Evolutionary conservation across 2,888 invertebrate genomes (phyloP).

Genomic region (Dynastes hyllus): DNA sequence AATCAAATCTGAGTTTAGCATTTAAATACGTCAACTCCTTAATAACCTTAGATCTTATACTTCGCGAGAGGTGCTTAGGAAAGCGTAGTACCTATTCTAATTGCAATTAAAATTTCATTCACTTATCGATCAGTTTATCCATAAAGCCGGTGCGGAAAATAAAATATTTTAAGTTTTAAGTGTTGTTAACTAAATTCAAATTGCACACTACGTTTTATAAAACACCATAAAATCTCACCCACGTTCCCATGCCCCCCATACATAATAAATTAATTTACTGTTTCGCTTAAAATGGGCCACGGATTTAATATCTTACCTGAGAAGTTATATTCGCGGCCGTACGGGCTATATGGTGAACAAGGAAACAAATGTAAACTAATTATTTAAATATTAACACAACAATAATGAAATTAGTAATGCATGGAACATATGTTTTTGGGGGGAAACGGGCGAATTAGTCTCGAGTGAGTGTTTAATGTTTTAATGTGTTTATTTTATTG

Average conservation of each 20-base stretch:
- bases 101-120: constrained; percentile 25
- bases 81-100: neutral
- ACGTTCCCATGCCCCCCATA: constrained; percentile 22
- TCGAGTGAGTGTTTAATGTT: neutral
- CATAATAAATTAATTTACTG: constrained; percentile 43
- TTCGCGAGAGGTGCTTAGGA: no score
- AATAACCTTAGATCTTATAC: no score
- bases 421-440: neutral
- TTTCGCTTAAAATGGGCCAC: constrained; percentile 27
- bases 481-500: no score
- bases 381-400: constrained; percentile 40
- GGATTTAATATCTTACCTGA: constrained; percentile 42
- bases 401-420: constrained; percentile 26
- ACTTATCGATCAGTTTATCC: constrained; percentile 25
- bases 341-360: neutral
- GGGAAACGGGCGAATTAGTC: neutral
- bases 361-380: constrained; percentile 20
- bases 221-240: constrained; percentile 26
- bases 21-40: no score
- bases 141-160: constrained; percentile 19
- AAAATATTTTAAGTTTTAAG: constrained; percentile 39
- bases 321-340: constrained; percentile 18
- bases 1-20: no score
- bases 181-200: constrained; percentile 42
- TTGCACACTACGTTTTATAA: constrained; percentile 34